Evolutionary conservation across 2,113 vertebrate genomes (phyloP).

Genomic region (Scartelaos histophorus): DNA sequence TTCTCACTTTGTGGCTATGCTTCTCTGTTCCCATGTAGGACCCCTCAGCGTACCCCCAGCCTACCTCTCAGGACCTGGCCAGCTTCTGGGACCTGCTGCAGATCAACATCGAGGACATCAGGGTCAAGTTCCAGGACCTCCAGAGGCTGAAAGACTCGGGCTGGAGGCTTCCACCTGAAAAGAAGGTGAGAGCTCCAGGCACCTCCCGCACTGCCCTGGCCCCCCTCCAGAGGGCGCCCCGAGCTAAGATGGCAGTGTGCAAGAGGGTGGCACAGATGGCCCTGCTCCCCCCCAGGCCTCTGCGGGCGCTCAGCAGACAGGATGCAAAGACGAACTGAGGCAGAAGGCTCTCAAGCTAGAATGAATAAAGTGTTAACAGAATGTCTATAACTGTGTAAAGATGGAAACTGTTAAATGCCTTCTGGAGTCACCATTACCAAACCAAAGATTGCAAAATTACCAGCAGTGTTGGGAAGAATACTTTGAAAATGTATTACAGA

Average conservation of each 20-base stretch:
- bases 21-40: constrained; percentile 76
- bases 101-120: constrained; percentile 94
- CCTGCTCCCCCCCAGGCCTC: constrained; percentile 37
- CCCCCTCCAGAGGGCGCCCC: constrained; percentile 46
- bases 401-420: not conserved
- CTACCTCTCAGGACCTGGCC: constrained; percentile 95
- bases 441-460: not conserved
- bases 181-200: constrained; percentile 83
- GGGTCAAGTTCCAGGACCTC: constrained; percentile 94
- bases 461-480: not conserved
- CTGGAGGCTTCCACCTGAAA: constrained; percentile 91
- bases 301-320: constrained; percentile 44
- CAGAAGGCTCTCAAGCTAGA: constrained; percentile 10
- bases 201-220: constrained; percentile 44
- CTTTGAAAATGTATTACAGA: too few species aligned
- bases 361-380: not conserved
- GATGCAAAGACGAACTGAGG: constrained; percentile 54
- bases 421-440: not conserved
- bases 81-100: constrained; percentile 98
- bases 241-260: constrained; percentile 62
- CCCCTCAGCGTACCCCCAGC: constrained; percentile 91
- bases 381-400: not conserved
- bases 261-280: constrained; percentile 56
- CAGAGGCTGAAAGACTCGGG: constrained; percentile 93
- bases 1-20: not conserved